These are phyloP conservation scores for Ceraclea dissimilis DNA, from an alignment of 2,888 invertebrate species.

Conservation along the genomic window DNA sequence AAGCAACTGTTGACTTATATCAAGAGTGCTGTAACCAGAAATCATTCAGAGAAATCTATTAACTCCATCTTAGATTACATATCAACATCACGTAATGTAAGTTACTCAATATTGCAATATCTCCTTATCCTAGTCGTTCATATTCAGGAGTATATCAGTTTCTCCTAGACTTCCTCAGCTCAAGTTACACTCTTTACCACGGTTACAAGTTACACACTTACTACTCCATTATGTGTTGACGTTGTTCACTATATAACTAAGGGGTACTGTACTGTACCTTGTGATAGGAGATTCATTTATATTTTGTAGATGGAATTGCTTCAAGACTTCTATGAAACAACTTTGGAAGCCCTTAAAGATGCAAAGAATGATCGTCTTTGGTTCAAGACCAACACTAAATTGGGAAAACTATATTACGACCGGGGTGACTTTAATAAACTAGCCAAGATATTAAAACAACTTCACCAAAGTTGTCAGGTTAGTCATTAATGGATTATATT, in stretches of 20 bases:
- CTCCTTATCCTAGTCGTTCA: too few relatives aligned
- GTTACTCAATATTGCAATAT: conserved; percentile 30
- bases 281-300: too few relatives aligned
- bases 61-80: conserved; percentile 99
- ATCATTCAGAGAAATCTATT: conserved; percentile 99
- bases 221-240: too few relatives aligned
- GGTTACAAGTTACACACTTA: too few relatives aligned
- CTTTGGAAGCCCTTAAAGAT: conserved; percentile 88
- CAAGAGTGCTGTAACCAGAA: conserved; percentile 97
- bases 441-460: conserved; percentile 92
- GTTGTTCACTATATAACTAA: too few relatives aligned
- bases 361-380: conserved; percentile 98
- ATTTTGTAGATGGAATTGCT: conserved; percentile 82
- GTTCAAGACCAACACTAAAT: conserved; percentile 99
- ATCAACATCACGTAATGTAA: conserved; percentile 96
- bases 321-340: conserved; percentile 98
- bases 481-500: conserved; percentile 27
- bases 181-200: too few relatives aligned
- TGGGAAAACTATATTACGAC: conserved; percentile 97
- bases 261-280: too few relatives aligned
- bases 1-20: conserved; percentile 96
- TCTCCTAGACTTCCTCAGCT: too few relatives aligned
- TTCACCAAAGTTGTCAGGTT: conserved; percentile 94
- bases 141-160: too few relatives aligned
- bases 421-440: conserved; percentile 89